phyloP scores from a whole-genome alignment of 1,140 invertebrate species.

The Drosophila suzukii region DNA sequence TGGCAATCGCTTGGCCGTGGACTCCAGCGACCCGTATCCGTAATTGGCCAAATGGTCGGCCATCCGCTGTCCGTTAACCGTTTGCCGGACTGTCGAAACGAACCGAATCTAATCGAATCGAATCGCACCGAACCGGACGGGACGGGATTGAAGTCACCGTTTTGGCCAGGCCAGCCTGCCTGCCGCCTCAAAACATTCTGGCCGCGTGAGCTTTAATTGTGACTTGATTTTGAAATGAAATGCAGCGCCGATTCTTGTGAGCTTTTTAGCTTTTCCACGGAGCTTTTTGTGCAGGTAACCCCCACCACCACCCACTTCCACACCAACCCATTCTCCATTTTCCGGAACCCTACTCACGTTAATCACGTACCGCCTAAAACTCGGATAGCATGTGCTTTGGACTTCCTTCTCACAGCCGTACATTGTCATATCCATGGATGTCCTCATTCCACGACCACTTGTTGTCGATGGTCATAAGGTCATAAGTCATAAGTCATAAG shows the following conservation, averaged over 20 bases:
- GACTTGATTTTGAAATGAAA: slow-evolving; percentile 53
- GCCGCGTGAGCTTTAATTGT: slow-evolving; percentile 26
- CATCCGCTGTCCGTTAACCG: slow-evolving; percentile 4
- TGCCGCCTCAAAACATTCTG: slow-evolving; percentile 18
- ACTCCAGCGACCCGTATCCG: slow-evolving; percentile 3
- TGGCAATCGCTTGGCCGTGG: slow-evolving; percentile 13
- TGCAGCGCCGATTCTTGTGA: slow-evolving; percentile 44
- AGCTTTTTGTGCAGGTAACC: slow-evolving; percentile 5
- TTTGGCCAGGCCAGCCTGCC: slow-evolving; percentile 3
- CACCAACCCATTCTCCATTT: not conserved
- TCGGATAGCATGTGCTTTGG: not conserved
- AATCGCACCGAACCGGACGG: not conserved
- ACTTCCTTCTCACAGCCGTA: not conserved
- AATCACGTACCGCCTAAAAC: not conserved
- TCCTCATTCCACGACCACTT: not conserved
- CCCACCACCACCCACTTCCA: too few species aligned
- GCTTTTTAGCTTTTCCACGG: slow-evolving; percentile 43
- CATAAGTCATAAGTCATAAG: too few species aligned
- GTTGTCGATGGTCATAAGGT: not conserved
- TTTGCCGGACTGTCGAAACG: slow-evolving; percentile 9
- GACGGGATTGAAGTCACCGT: not conserved
- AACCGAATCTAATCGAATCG: not conserved
- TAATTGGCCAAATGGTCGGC: not conserved
- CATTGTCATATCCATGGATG: not conserved
- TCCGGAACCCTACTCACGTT: not conserved